phyloP scores from a whole-genome alignment of 2,888 invertebrate genomes.

The Pachliopta kotzebuea region DNA sequence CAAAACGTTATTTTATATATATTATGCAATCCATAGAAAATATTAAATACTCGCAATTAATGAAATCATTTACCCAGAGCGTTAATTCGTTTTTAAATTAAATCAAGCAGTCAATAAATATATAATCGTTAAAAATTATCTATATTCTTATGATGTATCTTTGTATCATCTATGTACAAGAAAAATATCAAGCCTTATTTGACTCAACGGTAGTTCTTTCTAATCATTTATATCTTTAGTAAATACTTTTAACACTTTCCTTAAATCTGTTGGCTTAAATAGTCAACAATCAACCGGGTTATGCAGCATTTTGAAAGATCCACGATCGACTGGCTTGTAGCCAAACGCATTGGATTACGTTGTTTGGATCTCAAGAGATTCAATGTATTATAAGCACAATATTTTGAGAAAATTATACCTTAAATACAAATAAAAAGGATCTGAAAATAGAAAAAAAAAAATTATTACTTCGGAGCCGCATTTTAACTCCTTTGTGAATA shows the following conservation, averaged over 20 bases:
- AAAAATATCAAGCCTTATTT: neutral
- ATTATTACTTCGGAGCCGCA: neutral
- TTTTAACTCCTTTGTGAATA: neutral
- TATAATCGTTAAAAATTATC: no score
- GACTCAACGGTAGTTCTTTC: neutral
- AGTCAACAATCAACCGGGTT: constrained; percentile 13
- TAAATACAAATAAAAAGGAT: neutral
- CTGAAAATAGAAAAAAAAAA: neutral
- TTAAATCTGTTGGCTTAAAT: neutral
- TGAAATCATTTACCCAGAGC: no score
- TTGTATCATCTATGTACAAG: no score
- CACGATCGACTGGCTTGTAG: constrained; percentile 18
- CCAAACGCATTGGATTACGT: constrained; percentile 11
- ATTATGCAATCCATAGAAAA: no score
- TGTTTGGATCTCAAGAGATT: neutral
- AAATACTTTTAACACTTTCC: neutral
- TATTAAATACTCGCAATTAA: no score
- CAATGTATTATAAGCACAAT: neutral
- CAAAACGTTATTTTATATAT: no score
- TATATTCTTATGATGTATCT: no score
- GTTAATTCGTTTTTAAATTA: no score
- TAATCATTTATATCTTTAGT: neutral
- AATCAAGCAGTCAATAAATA: no score
- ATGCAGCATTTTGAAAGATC: constrained; percentile 20
- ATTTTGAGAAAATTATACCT: neutral